Conservation (phyloP, 2,888 invertebrate genomes). For the Cerastoderma edule region DNA sequence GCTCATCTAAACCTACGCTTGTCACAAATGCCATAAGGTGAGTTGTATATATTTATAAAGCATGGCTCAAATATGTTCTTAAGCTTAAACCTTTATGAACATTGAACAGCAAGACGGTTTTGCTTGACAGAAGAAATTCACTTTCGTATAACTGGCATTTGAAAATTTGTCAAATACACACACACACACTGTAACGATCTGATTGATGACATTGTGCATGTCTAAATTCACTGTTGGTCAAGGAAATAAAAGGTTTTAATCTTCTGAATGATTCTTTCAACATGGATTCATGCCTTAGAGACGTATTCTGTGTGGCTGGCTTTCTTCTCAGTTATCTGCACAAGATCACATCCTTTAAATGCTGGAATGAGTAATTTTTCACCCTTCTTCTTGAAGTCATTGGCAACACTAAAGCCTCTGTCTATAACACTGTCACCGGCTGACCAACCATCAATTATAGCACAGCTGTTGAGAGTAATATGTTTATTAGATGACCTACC, state of each 20-base stretch:
- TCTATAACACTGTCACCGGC: slow-evolving; percentile 37
- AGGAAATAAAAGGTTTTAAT: slow-evolving; percentile 39
- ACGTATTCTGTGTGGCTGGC: slow-evolving; percentile 21
- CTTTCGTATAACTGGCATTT: slow-evolving; percentile 35
- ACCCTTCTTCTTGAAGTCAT: slow-evolving; percentile 32
- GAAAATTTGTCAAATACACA: slow-evolving; percentile 48
- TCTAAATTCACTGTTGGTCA: slow-evolving; percentile 31
- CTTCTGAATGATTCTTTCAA: slow-evolving; percentile 45
- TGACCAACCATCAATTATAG: slow-evolving; percentile 25
- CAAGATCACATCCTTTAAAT: slow-evolving; percentile 32
- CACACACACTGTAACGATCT: slow-evolving; percentile 45
- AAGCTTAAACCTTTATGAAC: too few species aligned
- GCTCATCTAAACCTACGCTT: too few species aligned
- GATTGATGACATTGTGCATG: slow-evolving; percentile 42
- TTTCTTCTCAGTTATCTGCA: slow-evolving; percentile 21
- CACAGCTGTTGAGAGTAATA: slow-evolving; percentile 37
- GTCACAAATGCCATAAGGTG: too few species aligned
- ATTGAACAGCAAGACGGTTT: too few species aligned
- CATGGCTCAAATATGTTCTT: too few species aligned
- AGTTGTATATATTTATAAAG: too few species aligned
- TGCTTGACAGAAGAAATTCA: too few species aligned
- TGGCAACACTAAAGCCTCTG: slow-evolving; percentile 30
- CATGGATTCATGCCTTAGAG: slow-evolving; percentile 36
- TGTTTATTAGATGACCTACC: slow-evolving; percentile 49
- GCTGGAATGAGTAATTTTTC: slow-evolving; percentile 29